These are phyloP conservation scores for Zosterops lateralis DNA, from an alignment of 2,113 vertebrate species.

Conservation along the genomic window DNA sequence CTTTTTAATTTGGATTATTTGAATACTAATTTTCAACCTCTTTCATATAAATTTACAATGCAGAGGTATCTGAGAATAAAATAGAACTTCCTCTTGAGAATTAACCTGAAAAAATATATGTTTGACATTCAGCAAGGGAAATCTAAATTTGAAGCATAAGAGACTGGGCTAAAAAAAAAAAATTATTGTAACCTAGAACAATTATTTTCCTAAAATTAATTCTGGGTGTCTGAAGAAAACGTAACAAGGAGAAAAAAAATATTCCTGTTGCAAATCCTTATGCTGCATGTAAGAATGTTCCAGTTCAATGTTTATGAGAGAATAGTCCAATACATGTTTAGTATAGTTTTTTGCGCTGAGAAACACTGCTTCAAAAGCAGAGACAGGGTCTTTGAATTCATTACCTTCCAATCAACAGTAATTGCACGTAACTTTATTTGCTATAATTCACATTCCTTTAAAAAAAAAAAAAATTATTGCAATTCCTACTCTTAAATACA, in stretches of 20 bases:
- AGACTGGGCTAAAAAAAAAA: background rate
- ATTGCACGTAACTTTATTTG: background rate
- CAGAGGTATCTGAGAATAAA: background rate
- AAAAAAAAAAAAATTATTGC: background rate
- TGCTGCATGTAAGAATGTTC: background rate
- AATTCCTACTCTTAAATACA: background rate
- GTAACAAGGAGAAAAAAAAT: background rate
- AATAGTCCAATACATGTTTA: background rate
- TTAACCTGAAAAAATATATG: background rate
- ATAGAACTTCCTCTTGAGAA: background rate
- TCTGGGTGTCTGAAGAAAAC: background rate
- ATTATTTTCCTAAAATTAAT: background rate
- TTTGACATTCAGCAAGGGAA: background rate
- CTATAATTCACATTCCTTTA: background rate
- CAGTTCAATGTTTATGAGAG: background rate
- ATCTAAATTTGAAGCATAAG: background rate
- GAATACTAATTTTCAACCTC: background rate
- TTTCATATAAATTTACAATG: background rate
- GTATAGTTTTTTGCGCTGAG: background rate
- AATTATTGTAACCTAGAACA: background rate
- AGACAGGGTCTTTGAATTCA: background rate
- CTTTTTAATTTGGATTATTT: background rate
- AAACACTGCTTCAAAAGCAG: background rate
- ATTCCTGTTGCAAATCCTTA: background rate
- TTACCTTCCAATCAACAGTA: background rate